A percentile compares a stretch with the other conserved stretches of the same genome.
These are phyloP conservation scores for Archilochus colubris DNA, from an alignment of 2,113 vertebrate species.

Conservation along the genomic window DNA sequence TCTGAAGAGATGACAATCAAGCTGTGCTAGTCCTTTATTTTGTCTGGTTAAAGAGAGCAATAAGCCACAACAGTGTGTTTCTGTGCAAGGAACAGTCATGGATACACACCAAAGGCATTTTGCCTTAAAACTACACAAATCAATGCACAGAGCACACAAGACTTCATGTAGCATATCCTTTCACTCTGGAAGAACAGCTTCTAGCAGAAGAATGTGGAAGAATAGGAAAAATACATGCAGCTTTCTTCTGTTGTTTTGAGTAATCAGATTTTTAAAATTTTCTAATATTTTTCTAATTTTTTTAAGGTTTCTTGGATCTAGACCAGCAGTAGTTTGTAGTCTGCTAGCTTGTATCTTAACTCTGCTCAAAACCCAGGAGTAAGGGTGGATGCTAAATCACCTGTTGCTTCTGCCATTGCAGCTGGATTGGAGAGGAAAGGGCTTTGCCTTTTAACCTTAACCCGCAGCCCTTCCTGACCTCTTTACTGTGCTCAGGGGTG, in stretches of 20 bases:
- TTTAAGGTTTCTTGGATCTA: neutral
- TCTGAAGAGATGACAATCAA: conserved; percentile 37
- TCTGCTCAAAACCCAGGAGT: neutral
- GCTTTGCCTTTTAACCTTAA: neutral
- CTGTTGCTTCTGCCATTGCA: neutral
- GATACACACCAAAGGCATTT: conserved; percentile 9
- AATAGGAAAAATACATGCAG: conserved; percentile 5
- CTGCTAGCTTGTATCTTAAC: neutral
- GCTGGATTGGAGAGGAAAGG: conserved; percentile 6
- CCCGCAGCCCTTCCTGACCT: neutral
- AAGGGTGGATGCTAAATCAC: neutral
- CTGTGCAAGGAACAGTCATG: neutral
- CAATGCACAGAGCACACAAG: neutral
- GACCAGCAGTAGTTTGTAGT: conserved; percentile 1
- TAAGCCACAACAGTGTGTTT: neutral
- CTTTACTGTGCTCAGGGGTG: neutral
- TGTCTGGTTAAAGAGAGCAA: neutral
- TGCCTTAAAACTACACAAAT: neutral
- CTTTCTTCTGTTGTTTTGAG: neutral
- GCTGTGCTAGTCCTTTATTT: neutral
- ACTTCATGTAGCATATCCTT: conserved; percentile 16
- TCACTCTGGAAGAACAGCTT: neutral
- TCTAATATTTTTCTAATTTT: neutral
- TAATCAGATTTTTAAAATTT: neutral
- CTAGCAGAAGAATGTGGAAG: conserved; percentile 5